These are phyloP conservation scores for Promerops cafer DNA, from an alignment of 2,113 vertebrate genomes.

Conservation along the genomic window DNA sequence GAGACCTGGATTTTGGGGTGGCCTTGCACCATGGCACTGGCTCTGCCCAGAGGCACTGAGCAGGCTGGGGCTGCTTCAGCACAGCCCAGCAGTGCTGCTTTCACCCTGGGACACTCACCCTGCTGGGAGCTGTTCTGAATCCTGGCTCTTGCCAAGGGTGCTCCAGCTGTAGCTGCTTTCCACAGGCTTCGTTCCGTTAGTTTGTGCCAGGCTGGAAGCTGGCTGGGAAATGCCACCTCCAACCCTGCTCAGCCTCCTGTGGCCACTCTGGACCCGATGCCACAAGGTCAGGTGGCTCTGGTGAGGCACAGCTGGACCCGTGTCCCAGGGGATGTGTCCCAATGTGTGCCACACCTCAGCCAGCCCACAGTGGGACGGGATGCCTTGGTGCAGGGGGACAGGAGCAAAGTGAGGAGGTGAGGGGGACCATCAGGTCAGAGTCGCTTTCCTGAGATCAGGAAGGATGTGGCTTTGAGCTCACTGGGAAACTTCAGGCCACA, in stretches of 20 bases:
- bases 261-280: fast-evolving
- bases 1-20: background rate
- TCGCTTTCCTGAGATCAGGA: background rate
- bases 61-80: background rate
- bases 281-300: background rate
- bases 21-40: background rate
- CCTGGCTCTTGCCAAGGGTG: background rate
- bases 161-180: background rate
- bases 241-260: fast-evolving
- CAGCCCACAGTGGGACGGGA: fast-evolving
- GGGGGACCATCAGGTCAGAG: background rate
- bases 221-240: background rate
- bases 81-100: background rate
- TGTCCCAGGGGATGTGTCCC: background rate
- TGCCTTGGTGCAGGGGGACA: background rate
- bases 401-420: background rate
- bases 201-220: background rate
- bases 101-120: background rate
- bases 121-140: background rate
- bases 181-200: background rate
- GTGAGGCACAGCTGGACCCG: background rate
- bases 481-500: background rate
- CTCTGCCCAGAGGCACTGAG: background rate
- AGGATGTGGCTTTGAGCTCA: background rate
- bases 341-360: fast-evolving